Conservation (phyloP, 2,113 vertebrate genomes). For the Hemibates koningsi region DNA sequence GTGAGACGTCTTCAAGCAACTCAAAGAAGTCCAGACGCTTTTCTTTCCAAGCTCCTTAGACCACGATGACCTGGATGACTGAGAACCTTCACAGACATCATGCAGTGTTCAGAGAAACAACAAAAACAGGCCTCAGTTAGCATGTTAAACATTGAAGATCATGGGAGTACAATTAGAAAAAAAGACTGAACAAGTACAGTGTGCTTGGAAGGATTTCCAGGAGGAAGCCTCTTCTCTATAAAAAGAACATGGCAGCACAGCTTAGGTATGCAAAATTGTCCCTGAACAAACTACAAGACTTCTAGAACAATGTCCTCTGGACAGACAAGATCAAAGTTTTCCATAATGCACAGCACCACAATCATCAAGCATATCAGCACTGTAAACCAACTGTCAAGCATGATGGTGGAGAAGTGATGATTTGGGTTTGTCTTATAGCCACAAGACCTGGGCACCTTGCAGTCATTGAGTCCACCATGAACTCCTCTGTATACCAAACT, state of each 20-base stretch:
- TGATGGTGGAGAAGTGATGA: neutral
- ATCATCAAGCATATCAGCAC: neutral
- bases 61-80: too few species aligned
- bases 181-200: neutral
- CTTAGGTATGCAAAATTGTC: neutral
- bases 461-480: neutral
- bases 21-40: too few species aligned
- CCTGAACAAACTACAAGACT: neutral
- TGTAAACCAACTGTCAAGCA: neutral
- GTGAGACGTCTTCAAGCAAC: too few species aligned
- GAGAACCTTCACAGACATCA: too few species aligned
- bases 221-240: neutral
- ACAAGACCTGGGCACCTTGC: neutral
- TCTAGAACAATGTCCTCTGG: neutral
- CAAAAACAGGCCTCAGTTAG: neutral
- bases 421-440: neutral
- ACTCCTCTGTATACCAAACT: neutral
- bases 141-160: neutral
- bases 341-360: neutral
- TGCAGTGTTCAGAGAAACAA: neutral
- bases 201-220: neutral
- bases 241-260: neutral
- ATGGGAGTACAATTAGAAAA: neutral
- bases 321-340: neutral
- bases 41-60: accelerated